Conservation (phyloP, 2,888 invertebrate species). For the Noctua pronuba region DNA sequence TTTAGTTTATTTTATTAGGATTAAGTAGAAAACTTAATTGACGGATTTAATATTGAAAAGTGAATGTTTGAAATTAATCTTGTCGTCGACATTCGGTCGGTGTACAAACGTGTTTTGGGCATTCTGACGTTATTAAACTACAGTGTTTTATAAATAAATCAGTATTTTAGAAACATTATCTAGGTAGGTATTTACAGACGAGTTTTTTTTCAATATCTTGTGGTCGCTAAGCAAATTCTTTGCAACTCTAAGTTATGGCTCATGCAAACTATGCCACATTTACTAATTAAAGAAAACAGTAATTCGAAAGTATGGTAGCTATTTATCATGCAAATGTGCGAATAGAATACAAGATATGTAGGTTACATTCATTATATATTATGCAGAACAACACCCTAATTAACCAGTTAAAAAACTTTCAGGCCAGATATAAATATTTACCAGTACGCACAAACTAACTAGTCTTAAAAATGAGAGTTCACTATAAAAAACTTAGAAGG, state of each 20-base stretch:
- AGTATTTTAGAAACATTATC: not conserved
- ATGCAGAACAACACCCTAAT: not conserved
- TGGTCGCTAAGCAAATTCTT: not conserved
- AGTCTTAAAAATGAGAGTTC: conserved; percentile 2
- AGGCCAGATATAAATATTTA: not conserved
- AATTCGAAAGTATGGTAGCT: not conserved
- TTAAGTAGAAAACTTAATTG: conserved; percentile 12
- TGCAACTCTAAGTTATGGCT: too few relatives aligned
- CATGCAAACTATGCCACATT: conserved; percentile 1
- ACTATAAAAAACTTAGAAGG: not conserved
- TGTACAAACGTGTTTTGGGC: not conserved
- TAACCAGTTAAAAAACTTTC: not conserved
- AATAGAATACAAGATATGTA: not conserved
- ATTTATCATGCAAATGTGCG: not conserved
- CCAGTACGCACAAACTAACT: not conserved
- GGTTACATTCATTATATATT: not conserved
- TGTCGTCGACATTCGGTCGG: not conserved
- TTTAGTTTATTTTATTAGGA: not conserved
- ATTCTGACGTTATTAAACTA: not conserved
- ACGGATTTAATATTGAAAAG: not conserved
- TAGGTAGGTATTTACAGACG: not conserved
- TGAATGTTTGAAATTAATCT: conserved; percentile 11
- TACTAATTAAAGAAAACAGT: not conserved
- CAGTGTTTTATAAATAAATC: not conserved
- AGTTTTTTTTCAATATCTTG: not conserved